Evolutionary conservation across 2,797 vertebrate species (phyloP), one percentile per base, ranked within the genome.

Genomic region (Pempheris klunzingeri): DNA sequence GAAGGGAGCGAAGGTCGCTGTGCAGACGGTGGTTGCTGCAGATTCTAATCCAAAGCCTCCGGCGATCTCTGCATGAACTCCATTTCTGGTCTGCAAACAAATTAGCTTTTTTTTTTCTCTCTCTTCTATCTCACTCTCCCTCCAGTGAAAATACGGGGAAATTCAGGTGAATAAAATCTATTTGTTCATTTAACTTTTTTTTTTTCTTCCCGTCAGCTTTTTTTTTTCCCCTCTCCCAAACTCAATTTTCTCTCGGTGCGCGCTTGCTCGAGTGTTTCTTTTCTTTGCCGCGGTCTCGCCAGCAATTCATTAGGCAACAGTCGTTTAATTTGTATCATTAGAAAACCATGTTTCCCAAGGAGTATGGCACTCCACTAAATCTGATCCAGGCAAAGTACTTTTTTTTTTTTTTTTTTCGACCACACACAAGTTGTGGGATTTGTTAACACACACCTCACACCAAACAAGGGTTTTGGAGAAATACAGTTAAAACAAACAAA

Each of bases 61-160:
- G 78, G 88, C 87, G 79, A 87, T 92, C 85, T 78, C 90, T 43
- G 88, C 85, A 58, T 89, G 84, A 91, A 91, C 90, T 91, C 90
- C 82, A 92, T 91, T 90, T 89, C 86, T 88, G 82, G 75, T 91
- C 88, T 87, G 87, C 86, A 92, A 92, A 92, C 88, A 92, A 91
- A 93, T 94, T 84, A 92, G 83, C 28, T 82, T 84, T 77, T 72
- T 75, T 70, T 68, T 2, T 13, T 54, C 50, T 4, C 50, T 69
- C 75, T 74, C 36, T 77, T 88, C 83, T 65, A 63, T 88, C 78
- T 82, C 26, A 18, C 72, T 85, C 78, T 86, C 64, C 78, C 77
- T 84, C 74, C 57, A 71, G 76, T 82, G 63, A 88, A 90, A 90
- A 85, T 74, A 86, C 82, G 80, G 65, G 74, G 61, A 81, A 89